Evolutionary conservation across 23 tunicate genomes (phyloP).

Genomic region (Clavelina lepadiformis): DNA sequence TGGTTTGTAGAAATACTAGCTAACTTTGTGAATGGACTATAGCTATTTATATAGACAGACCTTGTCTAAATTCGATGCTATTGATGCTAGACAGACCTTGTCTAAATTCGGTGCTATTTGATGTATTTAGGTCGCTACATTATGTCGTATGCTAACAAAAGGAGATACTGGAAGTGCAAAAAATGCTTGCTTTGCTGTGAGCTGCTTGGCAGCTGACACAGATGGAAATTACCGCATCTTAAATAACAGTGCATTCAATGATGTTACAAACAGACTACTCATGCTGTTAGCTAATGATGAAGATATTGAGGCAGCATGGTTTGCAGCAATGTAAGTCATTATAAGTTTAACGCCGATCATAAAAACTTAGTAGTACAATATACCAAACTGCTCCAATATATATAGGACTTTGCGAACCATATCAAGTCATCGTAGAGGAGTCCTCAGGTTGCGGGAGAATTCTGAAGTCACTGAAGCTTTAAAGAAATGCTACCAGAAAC

Average conservation of each 20-base stretch:
- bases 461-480: slow-evolving; percentile 36
- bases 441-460: slow-evolving; percentile 50
- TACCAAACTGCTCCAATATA: too few relatives aligned
- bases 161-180: slow-evolving; percentile 86
- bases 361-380: not conserved
- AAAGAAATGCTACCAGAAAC: slow-evolving; percentile 42
- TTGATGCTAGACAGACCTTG: too few relatives aligned
- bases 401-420: slow-evolving; percentile 75
- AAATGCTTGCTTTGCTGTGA: slow-evolving; percentile 94
- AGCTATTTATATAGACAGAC: not conserved
- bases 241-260: slow-evolving; percentile 29
- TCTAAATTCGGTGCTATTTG: not conserved
- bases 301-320: slow-evolving; percentile 90
- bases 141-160: slow-evolving; percentile 76
- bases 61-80: not conserved
- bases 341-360: not conserved
- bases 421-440: slow-evolving; percentile 63
- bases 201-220: slow-evolving; percentile 69
- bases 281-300: slow-evolving; percentile 50
- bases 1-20: slow-evolving; percentile 47
- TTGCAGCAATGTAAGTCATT: slow-evolving; percentile 71
- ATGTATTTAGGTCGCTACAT: slow-evolving; percentile 40
- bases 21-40: not conserved
- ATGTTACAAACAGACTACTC: slow-evolving; percentile 36
- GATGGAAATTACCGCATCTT: slow-evolving; percentile 68